Evolutionary conservation across 53 echinoderm and acorn worm genomes (phyloP), one percentile per base, ranked within the genome.

Genomic region (Hippasteria phrygiana): DNA sequence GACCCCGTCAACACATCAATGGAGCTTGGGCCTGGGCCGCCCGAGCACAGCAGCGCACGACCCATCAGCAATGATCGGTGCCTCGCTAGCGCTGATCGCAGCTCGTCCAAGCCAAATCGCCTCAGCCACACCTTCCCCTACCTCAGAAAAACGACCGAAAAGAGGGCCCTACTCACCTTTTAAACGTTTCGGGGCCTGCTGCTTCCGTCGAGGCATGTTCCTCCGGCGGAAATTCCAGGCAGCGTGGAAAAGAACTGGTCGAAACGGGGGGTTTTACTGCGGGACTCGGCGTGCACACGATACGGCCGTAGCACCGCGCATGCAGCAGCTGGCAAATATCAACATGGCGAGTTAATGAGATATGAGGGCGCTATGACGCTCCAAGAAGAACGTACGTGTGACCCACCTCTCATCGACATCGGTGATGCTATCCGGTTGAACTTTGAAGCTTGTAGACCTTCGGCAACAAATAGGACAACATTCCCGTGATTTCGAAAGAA

Each of bases 171-270:
- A 92, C 94, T 89, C 70, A 94, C 94, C 92, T 94, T 94, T 94
- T 69, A 94, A 88, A 75, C 94, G 92, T 76, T 94, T 94, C 71
- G 92, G 94, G 43, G 92, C 92, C 71, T 92, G 94, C 88, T 94
- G 94, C 88, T 94, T 94, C 75, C 91, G 90, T 71, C 94, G 90
- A 88, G 94, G 94, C 94, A 94, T 94, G 85, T 33, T 85, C 85
- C 71, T 69, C 50, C 36, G 69, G 48, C 85, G 85, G 53, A 66
- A 82, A 47, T 38, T 82, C 82, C 82, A 64, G 46, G 82, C 82
- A 37, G 82, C 46, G 82, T 43, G 48, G 83, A 69, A 48, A 85
- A 36, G 71, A 85, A 85, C 37, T 36, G 85, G 48, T 71, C 14
- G 82, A 55, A 82, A 38, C 45, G 63, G 64, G 82, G 32, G 18